Base-by-base conservation (phyloP, 2,888 invertebrate genomes). In the Lithophane leautieri region DNA sequence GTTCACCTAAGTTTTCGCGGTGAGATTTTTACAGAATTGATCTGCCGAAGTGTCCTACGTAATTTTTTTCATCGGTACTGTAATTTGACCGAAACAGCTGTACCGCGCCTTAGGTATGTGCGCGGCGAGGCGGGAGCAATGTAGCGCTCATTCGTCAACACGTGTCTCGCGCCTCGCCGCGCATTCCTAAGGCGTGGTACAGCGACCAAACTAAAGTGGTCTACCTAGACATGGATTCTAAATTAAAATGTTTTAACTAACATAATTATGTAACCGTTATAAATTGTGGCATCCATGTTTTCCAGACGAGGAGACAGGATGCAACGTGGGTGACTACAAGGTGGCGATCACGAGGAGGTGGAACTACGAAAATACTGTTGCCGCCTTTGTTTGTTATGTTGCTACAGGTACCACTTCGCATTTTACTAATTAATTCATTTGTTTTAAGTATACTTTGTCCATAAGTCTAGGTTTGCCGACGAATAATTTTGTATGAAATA, bases 261-360 rank as follows among this genome's bases (percentile, higher is more conserved):
- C 34, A 11, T 42, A 42, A 44, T 44, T 12, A 50, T 50, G 19
- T 50, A 50, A 50, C 50, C 12, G 3, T 25, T 22, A 47, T 14
- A 22, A 40, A 40, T 19, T 69, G 14, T 44, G 34, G 0, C 40
- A 56, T 70, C 22, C 8, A 50, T 61, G 1, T 14, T 60, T 96
- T 96, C 47, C 92, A 98, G 98, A 98, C 93, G 98, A 98, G 95
- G 98, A 99, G 93, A 98, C 98, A 66, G 98, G 98, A n/a, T 98
- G 98, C 92, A 98, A 98, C 85, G 97, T 98, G 14, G 98, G 98
- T 73, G 98, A 98, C 88, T 98, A 98, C 90, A 98, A 98, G 89
- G 98, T 98, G 77, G 98, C 98, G 19, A 98, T 98, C 87, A 97
- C 98, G 70, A 97, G 98, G 85, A 97, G 98, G 79, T 98, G 98